phyloP scores from a whole-genome alignment of 2,797 vertebrate genomes.

The Hemitrygon akajei region DNA sequence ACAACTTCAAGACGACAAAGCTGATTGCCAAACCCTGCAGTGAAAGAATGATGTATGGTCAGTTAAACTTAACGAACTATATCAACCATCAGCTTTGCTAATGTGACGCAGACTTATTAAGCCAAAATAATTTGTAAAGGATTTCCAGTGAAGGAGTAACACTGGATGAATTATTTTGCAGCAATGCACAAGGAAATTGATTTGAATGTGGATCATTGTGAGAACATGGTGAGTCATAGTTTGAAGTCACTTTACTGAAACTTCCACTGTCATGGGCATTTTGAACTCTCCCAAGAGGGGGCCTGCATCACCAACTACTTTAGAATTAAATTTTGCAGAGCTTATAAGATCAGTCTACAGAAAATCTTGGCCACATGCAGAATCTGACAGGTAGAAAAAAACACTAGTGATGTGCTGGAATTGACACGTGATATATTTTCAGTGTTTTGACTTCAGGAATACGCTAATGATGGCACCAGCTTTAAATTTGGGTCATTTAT shows the following conservation, averaged over 20 bases:
- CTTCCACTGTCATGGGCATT: neutral
- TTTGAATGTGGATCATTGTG: neutral
- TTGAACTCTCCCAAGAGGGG: neutral
- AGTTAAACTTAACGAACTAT: neutral
- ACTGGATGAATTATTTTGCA: neutral
- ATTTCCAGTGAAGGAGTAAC: neutral
- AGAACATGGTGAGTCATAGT: neutral
- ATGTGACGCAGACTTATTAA: neutral
- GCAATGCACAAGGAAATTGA: neutral
- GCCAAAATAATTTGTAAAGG: neutral
- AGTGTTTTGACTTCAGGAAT: neutral
- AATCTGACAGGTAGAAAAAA: neutral
- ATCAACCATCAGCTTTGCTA: slow-evolving; percentile 19
- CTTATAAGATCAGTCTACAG: neutral
- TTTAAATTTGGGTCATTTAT: neutral
- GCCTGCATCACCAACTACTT: neutral
- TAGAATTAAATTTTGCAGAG: neutral
- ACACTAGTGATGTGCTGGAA: too few species aligned
- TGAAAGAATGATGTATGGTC: slow-evolving; percentile 17
- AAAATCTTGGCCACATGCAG: neutral
- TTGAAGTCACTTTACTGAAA: neutral
- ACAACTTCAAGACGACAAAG: neutral
- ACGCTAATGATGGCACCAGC: neutral
- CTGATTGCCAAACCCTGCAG: neutral
- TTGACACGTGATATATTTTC: neutral